Evolutionary conservation across 2,888 invertebrate genomes (phyloP).

Genomic region (Eumerus sabulonum): DNA sequence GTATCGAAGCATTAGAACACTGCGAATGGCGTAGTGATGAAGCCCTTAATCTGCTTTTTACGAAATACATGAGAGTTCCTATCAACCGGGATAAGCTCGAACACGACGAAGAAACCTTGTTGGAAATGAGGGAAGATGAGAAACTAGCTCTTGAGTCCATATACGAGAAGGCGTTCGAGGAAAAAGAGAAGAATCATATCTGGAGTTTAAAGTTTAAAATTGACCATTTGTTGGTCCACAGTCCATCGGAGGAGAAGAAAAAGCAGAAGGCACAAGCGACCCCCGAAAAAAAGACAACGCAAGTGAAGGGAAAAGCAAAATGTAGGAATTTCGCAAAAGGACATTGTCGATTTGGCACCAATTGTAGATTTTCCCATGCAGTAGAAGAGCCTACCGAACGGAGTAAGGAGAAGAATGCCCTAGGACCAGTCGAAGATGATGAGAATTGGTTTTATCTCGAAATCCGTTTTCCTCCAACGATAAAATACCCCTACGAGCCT

Average conservation of each 20-base stretch:
- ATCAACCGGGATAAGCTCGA: conserved; percentile 25
- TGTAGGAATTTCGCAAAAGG: conserved; percentile 83
- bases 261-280: conserved; percentile 78
- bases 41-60: conserved; percentile 85
- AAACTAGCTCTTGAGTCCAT: conserved; percentile 88
- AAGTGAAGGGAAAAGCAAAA: conserved; percentile 74
- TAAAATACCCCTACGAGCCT: conserved; percentile 87
- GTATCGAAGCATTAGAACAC: conserved; percentile 85
- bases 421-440: conserved; percentile 74
- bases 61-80: conserved; percentile 82
- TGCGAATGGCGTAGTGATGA: conserved; percentile 85
- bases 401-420: conserved; percentile 70
- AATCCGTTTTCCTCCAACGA: conserved; percentile 85
- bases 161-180: conserved; percentile 85
- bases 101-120: conserved; percentile 80
- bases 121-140: conserved; percentile 86
- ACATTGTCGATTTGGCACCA: conserved; percentile 86
- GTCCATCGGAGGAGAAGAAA: conserved; percentile 80
- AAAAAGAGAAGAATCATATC: conserved; percentile 84
- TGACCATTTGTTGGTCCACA: conserved; percentile 83
- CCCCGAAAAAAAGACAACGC: conserved; percentile 30
- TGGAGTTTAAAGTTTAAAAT: conserved; percentile 86
- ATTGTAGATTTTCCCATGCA: conserved; percentile 87
- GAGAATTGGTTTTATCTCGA: conserved; percentile 84
- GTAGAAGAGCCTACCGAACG: conserved; percentile 72